Percentiles rank a stretch among this genome's conserved stretches.
phyloP scores from a whole-genome alignment of 2,797 vertebrate genomes.

The Darevskia nairensis region DNA sequence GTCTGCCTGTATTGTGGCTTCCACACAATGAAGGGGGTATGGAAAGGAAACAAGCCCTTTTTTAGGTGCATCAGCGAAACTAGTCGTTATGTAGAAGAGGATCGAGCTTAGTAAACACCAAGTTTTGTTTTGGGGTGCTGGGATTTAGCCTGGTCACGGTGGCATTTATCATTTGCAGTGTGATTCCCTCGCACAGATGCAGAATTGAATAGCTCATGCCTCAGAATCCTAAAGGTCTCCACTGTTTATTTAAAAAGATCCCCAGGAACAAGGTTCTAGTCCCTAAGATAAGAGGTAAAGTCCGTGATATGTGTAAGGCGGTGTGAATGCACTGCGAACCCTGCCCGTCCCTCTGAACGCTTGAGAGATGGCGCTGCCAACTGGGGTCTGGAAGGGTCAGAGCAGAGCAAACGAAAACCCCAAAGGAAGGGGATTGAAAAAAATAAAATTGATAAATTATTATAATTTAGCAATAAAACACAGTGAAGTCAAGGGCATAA shows the following conservation, averaged over 20 bases:
- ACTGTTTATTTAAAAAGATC: neutral
- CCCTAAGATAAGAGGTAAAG: neutral
- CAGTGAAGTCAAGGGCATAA: too few relatives aligned
- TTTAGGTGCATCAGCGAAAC: neutral
- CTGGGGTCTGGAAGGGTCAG: neutral
- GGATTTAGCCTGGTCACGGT: too few relatives aligned
- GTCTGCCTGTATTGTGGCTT: neutral
- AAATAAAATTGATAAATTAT: too few relatives aligned
- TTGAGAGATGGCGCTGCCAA: neutral
- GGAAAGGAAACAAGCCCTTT: too few relatives aligned
- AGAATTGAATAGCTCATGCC: neutral
- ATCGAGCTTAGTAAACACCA: too few relatives aligned
- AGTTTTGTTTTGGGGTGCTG: neutral
- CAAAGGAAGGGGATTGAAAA: neutral
- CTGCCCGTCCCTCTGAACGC: neutral
- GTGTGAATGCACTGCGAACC: neutral
- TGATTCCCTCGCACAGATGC: neutral
- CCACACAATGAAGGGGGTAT: fast-evolving
- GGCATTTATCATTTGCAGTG: too few relatives aligned
- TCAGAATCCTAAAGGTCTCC: neutral
- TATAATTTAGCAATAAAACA: too few relatives aligned
- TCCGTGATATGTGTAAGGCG: neutral
- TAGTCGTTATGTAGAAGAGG: neutral
- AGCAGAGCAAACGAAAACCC: neutral
- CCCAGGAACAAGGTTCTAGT: neutral